Evolutionary conservation across 2,888 invertebrate genomes (phyloP).

Genomic region (Strigamia maritima): DNA sequence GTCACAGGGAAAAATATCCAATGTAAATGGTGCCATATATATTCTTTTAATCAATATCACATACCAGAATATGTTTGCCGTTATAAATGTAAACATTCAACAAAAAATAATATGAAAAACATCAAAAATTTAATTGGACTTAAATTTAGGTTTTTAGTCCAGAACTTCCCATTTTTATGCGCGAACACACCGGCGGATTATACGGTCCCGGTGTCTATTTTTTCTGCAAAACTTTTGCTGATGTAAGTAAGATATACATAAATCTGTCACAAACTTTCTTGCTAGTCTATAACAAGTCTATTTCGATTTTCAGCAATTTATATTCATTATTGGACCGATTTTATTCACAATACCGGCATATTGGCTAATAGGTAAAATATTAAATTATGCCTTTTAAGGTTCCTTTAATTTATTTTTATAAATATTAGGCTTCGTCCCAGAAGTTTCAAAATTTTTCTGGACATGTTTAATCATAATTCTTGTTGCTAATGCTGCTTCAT

Average conservation of each 20-base stretch:
- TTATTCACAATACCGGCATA: neutral
- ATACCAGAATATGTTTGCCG: constrained; percentile 91
- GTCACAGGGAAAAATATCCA: constrained; percentile 85
- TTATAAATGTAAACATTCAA: constrained; percentile 76
- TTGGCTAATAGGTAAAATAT: constrained; percentile 4
- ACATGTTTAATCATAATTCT: constrained; percentile 63
- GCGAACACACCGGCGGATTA: constrained; percentile 85
- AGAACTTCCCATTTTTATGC: constrained; percentile 81
- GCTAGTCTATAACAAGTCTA: neutral
- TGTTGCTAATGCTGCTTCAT: constrained; percentile 81
- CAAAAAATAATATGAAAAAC: neutral
- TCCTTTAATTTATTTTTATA: neutral
- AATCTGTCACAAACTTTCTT: neutral
- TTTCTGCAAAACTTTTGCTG: constrained; percentile 82
- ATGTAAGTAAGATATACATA: constrained; percentile 55
- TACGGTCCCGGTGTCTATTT: constrained; percentile 89
- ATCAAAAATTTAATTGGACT: neutral
- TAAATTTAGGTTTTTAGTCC: constrained; percentile 74
- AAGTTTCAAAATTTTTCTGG: neutral
- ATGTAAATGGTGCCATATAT: constrained; percentile 88
- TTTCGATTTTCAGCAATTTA: neutral
- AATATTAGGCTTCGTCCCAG: neutral
- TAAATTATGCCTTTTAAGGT: neutral
- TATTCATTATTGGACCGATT: constrained; percentile 15
- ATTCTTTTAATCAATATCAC: constrained; percentile 88